These are phyloP conservation scores for Lepidonotus clava DNA, from an alignment of 2,888 invertebrate genomes.

Conservation along the genomic window DNA sequence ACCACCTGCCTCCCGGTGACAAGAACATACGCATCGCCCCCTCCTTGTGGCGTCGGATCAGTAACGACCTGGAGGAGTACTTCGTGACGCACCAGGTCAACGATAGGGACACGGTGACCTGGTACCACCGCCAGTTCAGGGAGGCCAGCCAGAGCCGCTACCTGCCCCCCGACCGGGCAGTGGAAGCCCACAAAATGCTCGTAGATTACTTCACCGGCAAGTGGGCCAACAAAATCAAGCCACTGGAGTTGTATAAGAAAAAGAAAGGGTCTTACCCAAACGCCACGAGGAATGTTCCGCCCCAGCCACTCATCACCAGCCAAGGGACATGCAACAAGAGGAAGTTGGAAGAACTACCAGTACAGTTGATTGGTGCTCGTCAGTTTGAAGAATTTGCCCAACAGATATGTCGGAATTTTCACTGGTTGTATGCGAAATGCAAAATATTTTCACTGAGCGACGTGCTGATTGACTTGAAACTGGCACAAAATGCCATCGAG, in stretches of 20 bases:
- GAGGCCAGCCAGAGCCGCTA: slow-evolving; percentile 67
- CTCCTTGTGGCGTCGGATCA: slow-evolving; percentile 69
- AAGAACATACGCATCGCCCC: slow-evolving; percentile 70
- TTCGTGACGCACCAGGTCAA: slow-evolving; percentile 67
- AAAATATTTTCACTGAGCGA: neutral
- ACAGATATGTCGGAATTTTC: slow-evolving; percentile 10
- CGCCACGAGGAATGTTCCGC: slow-evolving; percentile 68
- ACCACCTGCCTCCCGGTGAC: slow-evolving; percentile 73
- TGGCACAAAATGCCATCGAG: slow-evolving; percentile 58
- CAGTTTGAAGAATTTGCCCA: slow-evolving; percentile 63
- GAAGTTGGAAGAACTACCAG: slow-evolving; percentile 70
- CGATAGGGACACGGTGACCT: slow-evolving; percentile 66
- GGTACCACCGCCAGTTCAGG: slow-evolving; percentile 73
- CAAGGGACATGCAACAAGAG: slow-evolving; percentile 57
- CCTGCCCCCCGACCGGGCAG: neutral
- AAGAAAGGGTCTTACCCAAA: slow-evolving; percentile 71
- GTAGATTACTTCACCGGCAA: slow-evolving; percentile 73
- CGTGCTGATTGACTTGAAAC: slow-evolving; percentile 30
- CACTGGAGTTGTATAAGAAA: slow-evolving; percentile 70
- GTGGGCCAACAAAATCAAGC: slow-evolving; percentile 69
- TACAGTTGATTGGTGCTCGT: slow-evolving; percentile 67
- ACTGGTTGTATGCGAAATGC: slow-evolving; percentile 5
- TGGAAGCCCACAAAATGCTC: slow-evolving; percentile 63
- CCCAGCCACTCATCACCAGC: slow-evolving; percentile 67
- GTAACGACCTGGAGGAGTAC: slow-evolving; percentile 68